Conservation (phyloP, 2,888 invertebrate species). For the Anaspis maculata region DNA sequence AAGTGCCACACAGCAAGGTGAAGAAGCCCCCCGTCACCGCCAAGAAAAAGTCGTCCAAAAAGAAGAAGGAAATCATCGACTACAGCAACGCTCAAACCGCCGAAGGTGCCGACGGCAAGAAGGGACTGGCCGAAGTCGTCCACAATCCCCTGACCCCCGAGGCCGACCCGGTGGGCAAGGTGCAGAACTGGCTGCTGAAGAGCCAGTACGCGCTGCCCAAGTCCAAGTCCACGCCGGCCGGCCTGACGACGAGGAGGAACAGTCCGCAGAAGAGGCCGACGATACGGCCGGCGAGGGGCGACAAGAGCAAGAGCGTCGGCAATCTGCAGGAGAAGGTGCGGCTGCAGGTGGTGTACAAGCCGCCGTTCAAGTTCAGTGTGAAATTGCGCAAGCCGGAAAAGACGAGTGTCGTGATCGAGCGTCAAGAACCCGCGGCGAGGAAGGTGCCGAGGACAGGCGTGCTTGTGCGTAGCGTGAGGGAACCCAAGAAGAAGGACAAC, state of each 20-base stretch:
- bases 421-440: constrained; percentile 42
- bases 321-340: constrained; percentile 64
- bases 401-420: constrained; percentile 53
- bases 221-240: constrained; percentile 77
- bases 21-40: constrained; percentile 35
- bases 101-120: constrained; percentile 42
- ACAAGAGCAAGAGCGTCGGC: constrained; percentile 62
- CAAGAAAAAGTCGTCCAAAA: constrained; percentile 48
- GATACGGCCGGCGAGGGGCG: constrained; percentile 43
- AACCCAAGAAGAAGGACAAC: constrained; percentile 13
- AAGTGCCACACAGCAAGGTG: constrained; percentile 39
- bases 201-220: constrained; percentile 66
- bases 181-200: constrained; percentile 77
- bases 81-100: constrained; percentile 62
- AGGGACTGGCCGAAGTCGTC: constrained; percentile 46
- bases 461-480: constrained; percentile 40
- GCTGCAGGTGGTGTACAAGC: constrained; percentile 78
- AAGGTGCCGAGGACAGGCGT: constrained; percentile 42
- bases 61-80: constrained; percentile 68
- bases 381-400: constrained; percentile 68
- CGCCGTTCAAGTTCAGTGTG: constrained; percentile 79
- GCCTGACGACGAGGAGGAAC: constrained; percentile 51
- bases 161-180: constrained; percentile 60
- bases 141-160: constrained; percentile 37
- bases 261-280: constrained; percentile 43